These are phyloP conservation scores for Phymatocera aterrima DNA, from an alignment of 2,888 invertebrate species.

Conservation along the genomic window DNA sequence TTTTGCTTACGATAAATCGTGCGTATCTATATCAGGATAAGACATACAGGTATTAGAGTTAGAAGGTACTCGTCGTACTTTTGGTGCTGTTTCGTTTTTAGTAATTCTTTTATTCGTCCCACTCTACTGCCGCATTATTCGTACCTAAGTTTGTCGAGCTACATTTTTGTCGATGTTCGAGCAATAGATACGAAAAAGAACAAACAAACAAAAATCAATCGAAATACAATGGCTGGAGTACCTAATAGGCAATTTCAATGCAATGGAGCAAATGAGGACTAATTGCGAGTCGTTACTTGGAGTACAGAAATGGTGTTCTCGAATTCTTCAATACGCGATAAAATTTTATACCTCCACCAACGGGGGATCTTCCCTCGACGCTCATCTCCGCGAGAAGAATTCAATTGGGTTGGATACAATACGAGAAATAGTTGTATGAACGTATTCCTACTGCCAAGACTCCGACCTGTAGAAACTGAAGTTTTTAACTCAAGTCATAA, in stretches of 20 bases:
- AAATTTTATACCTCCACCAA: conserved; percentile 13
- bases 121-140: background rate
- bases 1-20: background rate
- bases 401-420: background rate
- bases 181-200: too few relatives aligned
- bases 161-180: background rate
- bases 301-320: conserved; percentile 28
- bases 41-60: background rate
- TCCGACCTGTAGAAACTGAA: background rate
- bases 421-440: background rate
- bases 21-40: background rate
- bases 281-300: conserved; percentile 34
- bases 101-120: background rate
- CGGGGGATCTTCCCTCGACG: background rate
- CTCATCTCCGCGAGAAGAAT: background rate
- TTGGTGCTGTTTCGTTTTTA: background rate
- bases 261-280: conserved; percentile 42
- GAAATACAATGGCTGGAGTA: conserved; percentile 11
- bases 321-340: conserved; percentile 40
- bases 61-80: background rate
- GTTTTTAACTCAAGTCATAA: background rate
- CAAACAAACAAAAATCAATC: too few relatives aligned
- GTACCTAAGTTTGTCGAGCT: background rate
- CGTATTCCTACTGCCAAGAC: conserved; percentile 18
- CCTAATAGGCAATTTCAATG: conserved; percentile 40